Percentiles rank a stretch among this genome's conserved stretches.
phyloP scores from a whole-genome alignment of 1,140 invertebrate genomes.

The Cecropterus lyciades region DNA sequence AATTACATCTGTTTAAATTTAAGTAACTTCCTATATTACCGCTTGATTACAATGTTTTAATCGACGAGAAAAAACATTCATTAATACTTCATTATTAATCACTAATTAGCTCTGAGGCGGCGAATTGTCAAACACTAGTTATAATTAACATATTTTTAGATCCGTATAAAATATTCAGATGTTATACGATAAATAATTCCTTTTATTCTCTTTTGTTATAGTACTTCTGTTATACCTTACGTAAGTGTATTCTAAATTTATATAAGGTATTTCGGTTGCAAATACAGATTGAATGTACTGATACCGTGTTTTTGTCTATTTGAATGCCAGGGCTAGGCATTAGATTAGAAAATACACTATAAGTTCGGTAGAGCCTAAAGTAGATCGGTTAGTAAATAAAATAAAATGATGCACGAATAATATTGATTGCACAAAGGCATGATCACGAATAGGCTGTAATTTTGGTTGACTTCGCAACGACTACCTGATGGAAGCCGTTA shows the following conservation, averaged over 20 bases:
- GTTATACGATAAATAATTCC: constrained; percentile 3
- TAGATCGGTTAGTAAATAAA: constrained; percentile 36
- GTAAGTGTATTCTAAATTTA: constrained; percentile 1
- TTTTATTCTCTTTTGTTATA: background rate
- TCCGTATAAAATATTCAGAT: no score
- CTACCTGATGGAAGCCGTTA: constrained; percentile 51
- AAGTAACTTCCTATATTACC: no score
- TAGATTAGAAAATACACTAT: constrained; percentile 35
- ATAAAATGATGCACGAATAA: constrained; percentile 40
- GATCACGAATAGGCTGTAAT: constrained; percentile 46
- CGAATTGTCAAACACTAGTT: constrained; percentile 1
- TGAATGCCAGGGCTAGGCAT: constrained; percentile 25
- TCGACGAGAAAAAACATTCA: no score
- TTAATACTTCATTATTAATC: constrained; percentile 1
- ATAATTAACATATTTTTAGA: background rate
- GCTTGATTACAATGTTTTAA: no score
- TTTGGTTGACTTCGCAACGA: constrained; percentile 46
- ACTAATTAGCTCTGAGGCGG: background rate
- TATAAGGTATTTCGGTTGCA: constrained; percentile 6
- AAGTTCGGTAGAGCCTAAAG: constrained; percentile 30
- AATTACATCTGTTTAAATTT: no score
- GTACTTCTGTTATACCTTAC: background rate
- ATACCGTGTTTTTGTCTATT: constrained; percentile 32
- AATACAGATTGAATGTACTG: constrained; percentile 32
- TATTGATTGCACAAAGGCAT: constrained; percentile 39